Base-by-base conservation (phyloP, 2,888 invertebrate genomes). In the Drepana falcataria region DNA sequence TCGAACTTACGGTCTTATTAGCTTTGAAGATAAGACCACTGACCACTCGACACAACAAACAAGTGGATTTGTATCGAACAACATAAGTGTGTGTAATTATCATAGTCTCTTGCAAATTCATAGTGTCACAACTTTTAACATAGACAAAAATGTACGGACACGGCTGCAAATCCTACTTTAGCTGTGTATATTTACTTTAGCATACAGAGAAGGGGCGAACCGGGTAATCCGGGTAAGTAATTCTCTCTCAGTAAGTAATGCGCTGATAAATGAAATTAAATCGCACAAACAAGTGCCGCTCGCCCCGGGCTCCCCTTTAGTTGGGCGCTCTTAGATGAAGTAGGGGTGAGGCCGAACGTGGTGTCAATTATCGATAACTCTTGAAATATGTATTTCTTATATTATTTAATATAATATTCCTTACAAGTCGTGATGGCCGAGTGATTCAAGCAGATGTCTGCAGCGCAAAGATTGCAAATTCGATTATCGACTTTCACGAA, bases 221-320 rank as follows among this genome's bases (percentile, higher is more conserved):
- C 69, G 77, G 73, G 85, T 91, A 89, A 91, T 90, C 90, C 87
- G 72, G 79, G 75, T 89, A 90, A 90, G 90, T 89, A 88, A 88
- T 89, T 87, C 90, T 80, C 81, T 83, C 84, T 80, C 81, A 82
- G 90, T 87, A 88, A 89, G 89, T 90, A 91, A 91, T 91, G 89
- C 90, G 89, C 77, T 91, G 90, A 91, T 91, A 90, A 91, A 91
- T 91, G 90, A 88, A 91, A 91, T 91, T 91, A 91, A 91, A 91
- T 91, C 89, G 89, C 88, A 89, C 89, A 91, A 91, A 91, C 90
- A 90, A 90, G 87, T 86, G 88, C 81, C 77, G 72, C 77, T 75
- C 72, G 79, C 81, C 83, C 81, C 73, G 60, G 81, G 84, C 83
- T 79, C 83, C 88, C 85, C 81, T 81, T 80, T 78, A 68, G 40